Evolutionary conservation across 2,113 vertebrate genomes (phyloP), one percentile per base, ranked within the genome.

Genomic region (Romanogobio albipinnatus): DNA sequence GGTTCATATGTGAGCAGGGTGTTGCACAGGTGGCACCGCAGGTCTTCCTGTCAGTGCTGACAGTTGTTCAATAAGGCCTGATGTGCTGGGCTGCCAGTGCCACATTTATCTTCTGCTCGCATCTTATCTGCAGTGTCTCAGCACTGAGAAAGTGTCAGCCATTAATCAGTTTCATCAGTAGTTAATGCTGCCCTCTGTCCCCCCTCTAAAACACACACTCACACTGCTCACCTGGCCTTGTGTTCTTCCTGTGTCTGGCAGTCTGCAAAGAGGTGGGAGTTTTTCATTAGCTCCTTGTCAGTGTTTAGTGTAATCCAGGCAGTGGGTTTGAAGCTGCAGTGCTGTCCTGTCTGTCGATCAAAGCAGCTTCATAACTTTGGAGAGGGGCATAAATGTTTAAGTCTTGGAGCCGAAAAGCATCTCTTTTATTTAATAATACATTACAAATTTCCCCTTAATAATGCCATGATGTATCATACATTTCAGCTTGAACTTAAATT

Each of bases 61-160:
- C 84, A 87, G 74, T 56, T 87, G 83, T 82, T 87, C 86, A 87
- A 74, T 85, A 85, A 49, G 64, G 68, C 29, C 73, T 76, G 86
- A 87, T 77, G 78, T 66, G 73, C 76, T 49, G 59, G 14, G 68
- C 17, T 51, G 62, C 77, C 81, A 75, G 66, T 87, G 74, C 15
- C 56, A 83, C 79, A 62, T 85, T 83, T 82, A 87, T 85, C 86
- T 82, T 73, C 59, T 45, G 19, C 78, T 62, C 76, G 64, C 83
- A 87, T 85, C 80, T 85, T 85, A 82, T 87, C 83, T 82, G 26
- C 78, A 47, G 62, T 58, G 61, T 68, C 84, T 85, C 84, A 58
- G 24, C 64, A 61, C 70, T 36, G 74, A 59, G 77, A n/a, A 77
- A 85, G 80, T 70, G 71, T 84, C 83, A 76, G 56, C 39, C 79